These are phyloP conservation scores for Pelodytes ibericus DNA, from an alignment of 2,797 vertebrate genomes.

Conservation along the genomic window DNA sequence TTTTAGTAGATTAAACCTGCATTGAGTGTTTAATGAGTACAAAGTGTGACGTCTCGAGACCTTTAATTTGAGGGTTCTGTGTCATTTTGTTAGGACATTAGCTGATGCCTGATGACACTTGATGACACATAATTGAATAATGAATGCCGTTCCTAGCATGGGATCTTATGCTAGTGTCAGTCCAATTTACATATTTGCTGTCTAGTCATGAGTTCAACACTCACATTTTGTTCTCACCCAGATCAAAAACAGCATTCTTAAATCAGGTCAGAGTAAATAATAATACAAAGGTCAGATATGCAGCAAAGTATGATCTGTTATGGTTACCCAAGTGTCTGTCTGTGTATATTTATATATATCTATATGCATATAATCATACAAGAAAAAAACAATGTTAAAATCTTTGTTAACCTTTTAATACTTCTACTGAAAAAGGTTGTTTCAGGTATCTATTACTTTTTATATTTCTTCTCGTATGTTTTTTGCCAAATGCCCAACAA, in stretches of 20 bases:
- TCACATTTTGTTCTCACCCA: slow-evolving; percentile 23
- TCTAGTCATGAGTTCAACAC: slow-evolving; percentile 22
- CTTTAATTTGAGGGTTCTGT: slow-evolving; percentile 19
- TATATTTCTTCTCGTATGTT: too few relatives aligned
- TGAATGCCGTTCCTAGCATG: slow-evolving; percentile 26
- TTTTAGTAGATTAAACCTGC: not conserved
- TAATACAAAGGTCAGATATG: not conserved
- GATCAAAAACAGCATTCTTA: slow-evolving; percentile 25
- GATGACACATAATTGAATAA: slow-evolving; percentile 26
- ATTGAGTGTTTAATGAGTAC: slow-evolving; percentile 6
- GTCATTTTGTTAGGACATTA: slow-evolving; percentile 35
- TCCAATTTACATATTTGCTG: slow-evolving; percentile 38
- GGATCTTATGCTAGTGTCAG: slow-evolving; percentile 34
- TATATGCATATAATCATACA: too few relatives aligned
- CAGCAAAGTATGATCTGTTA: not conserved
- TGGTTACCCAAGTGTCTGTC: not conserved
- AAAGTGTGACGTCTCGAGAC: slow-evolving; percentile 4
- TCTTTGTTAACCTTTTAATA: too few relatives aligned
- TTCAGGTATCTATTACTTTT: too few relatives aligned
- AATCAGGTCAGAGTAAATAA: slow-evolving; percentile 8
- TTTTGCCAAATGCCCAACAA: too few relatives aligned
- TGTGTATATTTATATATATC: too few relatives aligned
- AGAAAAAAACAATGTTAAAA: too few relatives aligned
- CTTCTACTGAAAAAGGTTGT: too few relatives aligned
- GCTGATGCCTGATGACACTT: slow-evolving; percentile 38